Conservation (phyloP, 92 coral and sea anemone species). For the Umimayanthus chanpuru region DNA sequence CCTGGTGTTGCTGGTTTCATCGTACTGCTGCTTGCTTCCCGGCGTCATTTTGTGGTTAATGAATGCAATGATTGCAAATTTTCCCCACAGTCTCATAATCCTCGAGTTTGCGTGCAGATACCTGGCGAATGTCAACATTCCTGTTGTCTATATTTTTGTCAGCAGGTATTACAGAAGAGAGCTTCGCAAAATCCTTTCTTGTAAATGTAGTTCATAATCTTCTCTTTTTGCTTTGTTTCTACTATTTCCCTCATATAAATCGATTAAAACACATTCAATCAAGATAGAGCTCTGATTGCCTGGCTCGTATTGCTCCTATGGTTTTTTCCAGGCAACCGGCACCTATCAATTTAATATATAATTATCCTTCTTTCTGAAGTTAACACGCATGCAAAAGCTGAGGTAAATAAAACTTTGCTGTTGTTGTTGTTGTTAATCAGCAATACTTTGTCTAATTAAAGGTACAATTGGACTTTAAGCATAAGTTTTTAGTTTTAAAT, state of each 20-base stretch:
- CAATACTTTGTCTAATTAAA: no score
- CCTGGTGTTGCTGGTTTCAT: not conserved
- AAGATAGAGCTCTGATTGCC: no score
- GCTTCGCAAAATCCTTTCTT: not conserved
- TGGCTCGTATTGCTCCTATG: no score
- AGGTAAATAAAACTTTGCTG: no score
- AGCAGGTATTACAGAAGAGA: conserved; percentile 6
- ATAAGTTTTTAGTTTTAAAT: not conserved
- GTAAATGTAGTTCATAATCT: not conserved
- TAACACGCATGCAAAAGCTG: no score
- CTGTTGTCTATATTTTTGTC: not conserved
- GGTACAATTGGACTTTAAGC: not conserved
- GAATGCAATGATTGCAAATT: not conserved
- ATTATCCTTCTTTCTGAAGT: no score
- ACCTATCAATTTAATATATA: no score
- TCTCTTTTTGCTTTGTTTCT: no score
- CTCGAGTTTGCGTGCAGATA: not conserved
- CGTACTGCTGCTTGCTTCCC: not conserved
- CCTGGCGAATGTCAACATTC: not conserved
- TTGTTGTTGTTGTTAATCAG: no score
- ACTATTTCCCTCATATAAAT: no score
- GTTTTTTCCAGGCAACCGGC: no score
- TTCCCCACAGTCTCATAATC: not conserved
- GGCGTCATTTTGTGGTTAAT: not conserved
- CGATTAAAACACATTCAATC: no score